A percentile compares a stretch with the other conserved stretches of the same genome.
phyloP scores from a whole-genome alignment of 2,888 invertebrate genomes.

The Neelides folsomi region DNA sequence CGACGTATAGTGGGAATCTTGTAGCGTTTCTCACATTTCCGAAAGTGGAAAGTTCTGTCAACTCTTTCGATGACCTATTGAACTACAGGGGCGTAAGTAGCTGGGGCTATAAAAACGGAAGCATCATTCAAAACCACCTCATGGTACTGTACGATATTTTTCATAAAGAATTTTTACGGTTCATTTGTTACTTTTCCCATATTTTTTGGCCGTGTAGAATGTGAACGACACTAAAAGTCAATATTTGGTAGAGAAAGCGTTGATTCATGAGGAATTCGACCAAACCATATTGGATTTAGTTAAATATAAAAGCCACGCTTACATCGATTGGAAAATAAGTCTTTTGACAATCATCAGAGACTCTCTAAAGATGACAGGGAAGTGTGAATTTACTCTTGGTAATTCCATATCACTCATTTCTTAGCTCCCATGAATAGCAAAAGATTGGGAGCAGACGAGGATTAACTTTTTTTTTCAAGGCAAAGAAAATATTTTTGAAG shows the following conservation, averaged over 20 bases:
- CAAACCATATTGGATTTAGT: slow-evolving; percentile 46
- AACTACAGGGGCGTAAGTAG: slow-evolving; percentile 42
- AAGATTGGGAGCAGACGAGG: neutral
- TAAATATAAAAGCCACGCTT: slow-evolving; percentile 53
- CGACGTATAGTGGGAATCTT: slow-evolving; percentile 81
- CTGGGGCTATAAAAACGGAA: slow-evolving; percentile 63
- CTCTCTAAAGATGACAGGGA: slow-evolving; percentile 51
- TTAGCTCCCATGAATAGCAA: neutral
- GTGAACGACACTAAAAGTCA: slow-evolving; percentile 49
- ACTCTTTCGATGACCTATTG: slow-evolving; percentile 53
- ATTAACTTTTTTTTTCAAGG: slow-evolving; percentile 40
- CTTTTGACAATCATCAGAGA: slow-evolving; percentile 58
- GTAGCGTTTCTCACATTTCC: slow-evolving; percentile 88
- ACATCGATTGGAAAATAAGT: slow-evolving; percentile 69
- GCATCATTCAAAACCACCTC: slow-evolving; percentile 57
- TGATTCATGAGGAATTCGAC: slow-evolving; percentile 41
- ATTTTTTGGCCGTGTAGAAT: slow-evolving; percentile 38
- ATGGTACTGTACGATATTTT: slow-evolving; percentile 38
- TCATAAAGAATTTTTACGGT: slow-evolving; percentile 7
- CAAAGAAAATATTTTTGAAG: slow-evolving; percentile 61
- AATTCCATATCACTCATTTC: slow-evolving; percentile 16
- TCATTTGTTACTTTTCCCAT: slow-evolving; percentile 7
- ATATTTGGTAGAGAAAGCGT: slow-evolving; percentile 47
- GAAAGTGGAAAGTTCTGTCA: slow-evolving; percentile 58
- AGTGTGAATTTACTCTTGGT: slow-evolving; percentile 64